phyloP scores from a whole-genome alignment of 2,113 vertebrate species.

The Nesoenas mayeri region DNA sequence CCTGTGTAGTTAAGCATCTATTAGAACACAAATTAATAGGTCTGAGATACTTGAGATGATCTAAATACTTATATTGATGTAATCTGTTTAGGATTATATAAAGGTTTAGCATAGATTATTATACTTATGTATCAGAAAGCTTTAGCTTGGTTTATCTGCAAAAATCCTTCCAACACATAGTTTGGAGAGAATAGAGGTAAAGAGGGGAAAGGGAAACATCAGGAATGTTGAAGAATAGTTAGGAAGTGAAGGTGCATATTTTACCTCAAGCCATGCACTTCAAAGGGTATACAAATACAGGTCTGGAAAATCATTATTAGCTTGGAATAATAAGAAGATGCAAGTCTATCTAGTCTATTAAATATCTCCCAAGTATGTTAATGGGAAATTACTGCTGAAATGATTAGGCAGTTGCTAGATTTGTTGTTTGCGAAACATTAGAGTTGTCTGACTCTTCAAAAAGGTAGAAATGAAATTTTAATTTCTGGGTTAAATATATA shows the following conservation, averaged over 20 bases:
- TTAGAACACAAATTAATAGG: conserved; percentile 41
- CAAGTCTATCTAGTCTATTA: neutral
- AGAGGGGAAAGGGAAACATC: neutral
- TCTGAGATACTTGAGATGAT: conserved; percentile 30
- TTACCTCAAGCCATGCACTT: neutral
- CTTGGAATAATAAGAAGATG: neutral
- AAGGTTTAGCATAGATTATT: conserved; percentile 47
- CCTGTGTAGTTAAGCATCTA: neutral
- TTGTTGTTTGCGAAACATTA: neutral
- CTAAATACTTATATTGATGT: conserved; percentile 26
- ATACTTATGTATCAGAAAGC: neutral
- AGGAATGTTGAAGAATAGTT: neutral
- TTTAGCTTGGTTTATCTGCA: conserved; percentile 19
- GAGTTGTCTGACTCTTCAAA: neutral
- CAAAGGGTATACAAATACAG: neutral
- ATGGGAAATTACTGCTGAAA: neutral
- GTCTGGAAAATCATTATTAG: neutral
- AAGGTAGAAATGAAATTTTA: neutral
- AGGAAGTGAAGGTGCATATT: neutral
- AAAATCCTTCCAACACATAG: neutral
- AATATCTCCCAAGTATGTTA: neutral
- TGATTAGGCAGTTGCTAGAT: neutral
- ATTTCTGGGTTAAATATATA: neutral
- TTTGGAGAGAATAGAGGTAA: neutral
- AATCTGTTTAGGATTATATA: conserved; percentile 50